phyloP scores from a whole-genome alignment of 2,113 vertebrate genomes.

The Petrocephalus zakoni region DNA sequence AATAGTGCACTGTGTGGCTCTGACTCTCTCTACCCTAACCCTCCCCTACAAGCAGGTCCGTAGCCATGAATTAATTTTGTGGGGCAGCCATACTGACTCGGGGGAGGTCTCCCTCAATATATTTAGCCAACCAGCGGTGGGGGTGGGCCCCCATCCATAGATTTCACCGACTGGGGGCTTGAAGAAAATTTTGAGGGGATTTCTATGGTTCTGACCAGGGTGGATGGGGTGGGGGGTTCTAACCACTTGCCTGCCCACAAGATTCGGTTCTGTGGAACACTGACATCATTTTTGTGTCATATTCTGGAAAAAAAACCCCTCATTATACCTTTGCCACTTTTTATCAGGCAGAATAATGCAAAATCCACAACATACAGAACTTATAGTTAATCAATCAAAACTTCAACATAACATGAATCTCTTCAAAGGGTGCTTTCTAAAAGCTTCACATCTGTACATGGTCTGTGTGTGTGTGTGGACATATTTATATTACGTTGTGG shows the following conservation, averaged over 20 bases:
- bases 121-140: too few species aligned
- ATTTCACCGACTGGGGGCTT: neutral
- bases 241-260: neutral
- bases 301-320: neutral
- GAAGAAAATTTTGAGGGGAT: neutral
- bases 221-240: neutral
- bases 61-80: neutral
- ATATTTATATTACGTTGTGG: too few species aligned
- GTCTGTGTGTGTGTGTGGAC: neutral
- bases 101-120: too few species aligned
- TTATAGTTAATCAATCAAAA: constrained; percentile 8
- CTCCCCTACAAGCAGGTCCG: neutral
- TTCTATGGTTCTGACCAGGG: neutral
- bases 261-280: neutral
- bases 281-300: neutral
- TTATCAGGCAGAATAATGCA: neutral
- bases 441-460: neutral
- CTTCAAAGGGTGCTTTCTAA: neutral
- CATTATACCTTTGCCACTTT: neutral
- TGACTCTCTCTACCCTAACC: too few species aligned
- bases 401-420: neutral
- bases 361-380: neutral
- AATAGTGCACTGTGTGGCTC: neutral
- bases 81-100: neutral
- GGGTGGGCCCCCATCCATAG: neutral